Base-by-base conservation (phyloP, 1,140 invertebrate genomes). In the Sogatella furcifera region DNA sequence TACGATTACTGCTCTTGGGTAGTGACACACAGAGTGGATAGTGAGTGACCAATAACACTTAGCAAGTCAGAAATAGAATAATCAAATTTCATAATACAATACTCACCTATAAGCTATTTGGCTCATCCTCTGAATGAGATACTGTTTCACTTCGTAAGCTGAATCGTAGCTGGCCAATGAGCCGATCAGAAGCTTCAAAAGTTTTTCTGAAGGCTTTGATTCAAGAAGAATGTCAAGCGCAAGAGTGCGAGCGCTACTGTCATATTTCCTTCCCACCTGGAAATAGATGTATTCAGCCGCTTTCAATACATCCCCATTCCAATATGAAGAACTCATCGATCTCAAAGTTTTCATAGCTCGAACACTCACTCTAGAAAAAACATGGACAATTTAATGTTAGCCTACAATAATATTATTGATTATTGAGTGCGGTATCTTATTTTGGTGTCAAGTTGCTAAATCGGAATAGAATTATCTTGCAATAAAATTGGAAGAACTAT, bases 181-280 rank as follows among this genome's bases (percentile, higher is more conserved):
- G 6, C 76, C 55, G 0, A 88, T 56, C 1, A 89, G 66, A 5
- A 78, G 69, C 38, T 69, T 70, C 8, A 89, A 57, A 52, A 76
- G 70, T 17, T 79, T 74, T 14, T 81, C 73, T 13, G 71, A 72
- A 1, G 81, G 79, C 8, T 79, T 73, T 15, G 75, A 69, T 55
- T 81, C 77, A 0, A 91, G 71, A n/a, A 91, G 72, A 10, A 91
- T 77, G 67, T 91, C 86, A 10, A 85, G 69, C 0, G 88, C 85
- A 43, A 90, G 62, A 0, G 84, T 84, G 64, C 88, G 74, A 0
- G 83, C 77, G 22, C 84, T 89, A 14, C 85, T 84, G 68, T 91
- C 89, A 64, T 77, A 77, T 54, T 79, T 80, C 62, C 74, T 78
- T 6, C 73, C 75, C 4, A 82, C 69, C 68, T 89, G 85, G 62